Evolutionary conservation across 2,797 vertebrate species (phyloP).

Genomic region (Chrysocyon brachyurus): DNA sequence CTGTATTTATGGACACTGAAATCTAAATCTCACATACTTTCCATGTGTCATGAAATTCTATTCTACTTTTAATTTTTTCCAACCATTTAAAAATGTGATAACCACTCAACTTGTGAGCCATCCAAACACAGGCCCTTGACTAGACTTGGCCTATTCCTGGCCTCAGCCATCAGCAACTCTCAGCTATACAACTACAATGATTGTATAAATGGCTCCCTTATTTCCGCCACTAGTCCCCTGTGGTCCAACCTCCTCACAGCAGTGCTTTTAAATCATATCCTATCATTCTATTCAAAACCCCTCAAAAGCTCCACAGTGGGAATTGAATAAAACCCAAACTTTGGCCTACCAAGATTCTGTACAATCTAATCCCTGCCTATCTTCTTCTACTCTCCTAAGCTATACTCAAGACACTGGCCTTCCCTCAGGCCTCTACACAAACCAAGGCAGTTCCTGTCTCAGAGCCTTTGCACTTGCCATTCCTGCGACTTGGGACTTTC

Average conservation of each 20-base stretch:
- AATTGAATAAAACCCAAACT: neutral
- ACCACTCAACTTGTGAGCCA: neutral
- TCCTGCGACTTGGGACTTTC: neutral
- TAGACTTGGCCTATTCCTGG: neutral
- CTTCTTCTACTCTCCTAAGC: neutral
- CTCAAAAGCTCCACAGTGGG: neutral
- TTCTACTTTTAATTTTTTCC: neutral
- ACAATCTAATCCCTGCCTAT: neutral
- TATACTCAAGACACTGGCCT: neutral
- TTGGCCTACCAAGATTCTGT: neutral
- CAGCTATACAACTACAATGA: too few relatives aligned
- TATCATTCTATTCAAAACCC: neutral
- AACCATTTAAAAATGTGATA: conserved; percentile 1
- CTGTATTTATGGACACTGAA: neutral
- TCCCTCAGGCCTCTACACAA: neutral
- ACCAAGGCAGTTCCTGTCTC: neutral
- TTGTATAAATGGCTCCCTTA: neutral
- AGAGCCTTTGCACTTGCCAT: neutral
- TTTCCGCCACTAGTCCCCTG: neutral
- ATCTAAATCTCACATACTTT: neutral
- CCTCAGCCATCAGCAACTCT: neutral
- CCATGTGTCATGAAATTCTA: neutral
- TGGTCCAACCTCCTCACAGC: neutral
- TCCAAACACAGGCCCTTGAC: neutral
- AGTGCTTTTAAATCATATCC: neutral